phyloP scores from a whole-genome alignment of 2,888 invertebrate genomes.

The Abrostola triplasia region DNA sequence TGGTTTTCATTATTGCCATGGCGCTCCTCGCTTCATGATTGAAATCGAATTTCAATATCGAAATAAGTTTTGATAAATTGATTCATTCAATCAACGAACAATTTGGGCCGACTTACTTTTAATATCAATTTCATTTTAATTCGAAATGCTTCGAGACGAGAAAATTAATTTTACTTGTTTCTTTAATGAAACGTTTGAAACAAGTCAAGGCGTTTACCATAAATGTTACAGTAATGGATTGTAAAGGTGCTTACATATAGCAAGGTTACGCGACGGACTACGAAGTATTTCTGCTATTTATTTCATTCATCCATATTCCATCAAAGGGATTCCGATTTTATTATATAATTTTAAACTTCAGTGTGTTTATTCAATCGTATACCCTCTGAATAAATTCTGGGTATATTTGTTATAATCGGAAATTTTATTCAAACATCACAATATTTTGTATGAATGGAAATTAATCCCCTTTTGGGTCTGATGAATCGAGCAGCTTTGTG shows the following conservation, averaged over 20 bases:
- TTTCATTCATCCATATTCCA: too few species aligned
- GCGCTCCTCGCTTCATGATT: constrained; percentile 31
- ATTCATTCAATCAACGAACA: constrained; percentile 49
- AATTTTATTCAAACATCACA: constrained; percentile 44
- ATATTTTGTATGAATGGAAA: constrained; percentile 47
- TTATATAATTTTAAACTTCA: not conserved
- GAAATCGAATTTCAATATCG: constrained; percentile 47
- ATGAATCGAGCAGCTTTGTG: constrained; percentile 47
- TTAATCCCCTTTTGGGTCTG: constrained; percentile 47
- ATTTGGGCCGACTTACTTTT: constrained; percentile 44
- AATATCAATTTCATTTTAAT: constrained; percentile 49
- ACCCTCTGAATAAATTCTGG: constrained; percentile 11
- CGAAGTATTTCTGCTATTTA: too few species aligned
- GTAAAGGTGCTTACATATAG: constrained; percentile 13
- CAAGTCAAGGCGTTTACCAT: constrained; percentile 34
- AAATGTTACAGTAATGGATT: constrained; percentile 20
- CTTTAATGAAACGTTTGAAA: constrained; percentile 40
- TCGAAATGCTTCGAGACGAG: constrained; percentile 37
- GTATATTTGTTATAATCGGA: constrained; percentile 34
- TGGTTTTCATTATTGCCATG: constrained; percentile 37
- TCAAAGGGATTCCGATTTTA: too few species aligned
- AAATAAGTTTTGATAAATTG: constrained; percentile 52
- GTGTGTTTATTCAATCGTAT: constrained; percentile 25
- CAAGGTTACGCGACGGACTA: not conserved
- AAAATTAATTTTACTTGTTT: constrained; percentile 53